These are phyloP conservation scores for Lindbergichthys nudifrons DNA, from an alignment of 2,797 vertebrate genomes.

Conservation along the genomic window DNA sequence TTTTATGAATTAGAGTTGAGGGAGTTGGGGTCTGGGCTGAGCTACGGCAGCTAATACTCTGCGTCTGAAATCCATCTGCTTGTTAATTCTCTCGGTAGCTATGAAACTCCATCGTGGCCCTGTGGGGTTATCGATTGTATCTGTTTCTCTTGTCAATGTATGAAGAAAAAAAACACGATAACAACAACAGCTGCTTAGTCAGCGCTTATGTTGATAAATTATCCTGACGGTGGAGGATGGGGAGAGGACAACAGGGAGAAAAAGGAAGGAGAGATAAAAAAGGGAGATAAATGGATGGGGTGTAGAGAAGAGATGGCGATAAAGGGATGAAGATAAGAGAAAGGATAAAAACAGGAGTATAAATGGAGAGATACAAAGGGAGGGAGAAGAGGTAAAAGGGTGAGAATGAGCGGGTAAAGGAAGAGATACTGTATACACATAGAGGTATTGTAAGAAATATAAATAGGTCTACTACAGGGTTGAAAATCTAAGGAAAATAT, in stretches of 20 bases:
- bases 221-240: conserved; percentile 28
- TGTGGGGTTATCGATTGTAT: conserved; percentile 63
- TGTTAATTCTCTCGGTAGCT: conserved; percentile 49
- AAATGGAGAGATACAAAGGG: not conserved
- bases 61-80: conserved; percentile 59
- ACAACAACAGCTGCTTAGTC: conserved; percentile 62
- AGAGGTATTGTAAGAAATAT: not conserved
- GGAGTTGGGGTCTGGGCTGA: conserved; percentile 26
- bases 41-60: conserved; percentile 48
- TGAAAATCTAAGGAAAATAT: not conserved
- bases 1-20: conserved; percentile 49
- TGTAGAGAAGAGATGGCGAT: conserved; percentile 6
- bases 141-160: conserved; percentile 55
- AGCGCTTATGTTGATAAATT: conserved; percentile 56
- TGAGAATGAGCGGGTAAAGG: not conserved
- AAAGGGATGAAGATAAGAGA: conserved; percentile 22
- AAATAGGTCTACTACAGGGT: not conserved
- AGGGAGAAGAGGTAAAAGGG: not conserved
- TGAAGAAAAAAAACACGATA: conserved; percentile 25
- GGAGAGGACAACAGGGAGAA: conserved; percentile 8
- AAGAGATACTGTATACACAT: not conserved
- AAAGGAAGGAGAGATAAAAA: conserved; percentile 25
- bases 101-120: conserved; percentile 47
- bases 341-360: not conserved
- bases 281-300: not conserved